These are phyloP conservation scores for Perca flavescens DNA, from an alignment of 2,113 vertebrate genomes.

Conservation along the genomic window DNA sequence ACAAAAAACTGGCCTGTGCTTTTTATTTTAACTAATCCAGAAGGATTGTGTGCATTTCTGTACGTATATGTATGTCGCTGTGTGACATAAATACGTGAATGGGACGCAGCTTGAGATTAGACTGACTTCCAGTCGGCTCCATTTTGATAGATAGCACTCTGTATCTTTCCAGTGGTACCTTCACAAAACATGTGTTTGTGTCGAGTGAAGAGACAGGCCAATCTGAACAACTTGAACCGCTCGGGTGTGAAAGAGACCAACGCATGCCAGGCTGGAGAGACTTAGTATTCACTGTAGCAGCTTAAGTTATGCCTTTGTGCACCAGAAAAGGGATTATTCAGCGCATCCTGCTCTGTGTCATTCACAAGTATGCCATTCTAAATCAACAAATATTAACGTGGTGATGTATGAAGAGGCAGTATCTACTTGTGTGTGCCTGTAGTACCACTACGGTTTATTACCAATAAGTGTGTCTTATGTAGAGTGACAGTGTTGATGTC, in stretches of 20 bases:
- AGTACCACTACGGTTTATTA: constrained; percentile 31
- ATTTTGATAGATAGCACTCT: constrained; percentile 70
- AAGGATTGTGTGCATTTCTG: constrained; percentile 22
- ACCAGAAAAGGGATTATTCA: constrained; percentile 78
- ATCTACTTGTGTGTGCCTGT: background rate
- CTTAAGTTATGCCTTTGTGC: constrained; percentile 76
- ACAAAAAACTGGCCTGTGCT: constrained; percentile 22
- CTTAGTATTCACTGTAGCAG: constrained; percentile 76
- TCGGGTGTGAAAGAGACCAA: constrained; percentile 72
- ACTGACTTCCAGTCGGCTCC: constrained; percentile 49
- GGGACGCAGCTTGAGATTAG: constrained; percentile 56
- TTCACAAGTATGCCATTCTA: constrained; percentile 67
- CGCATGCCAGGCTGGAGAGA: constrained; percentile 66
- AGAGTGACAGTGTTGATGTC: constrained; percentile 26
- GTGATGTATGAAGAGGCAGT: constrained; percentile 40
- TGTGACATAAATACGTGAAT: constrained; percentile 53
- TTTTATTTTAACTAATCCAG: constrained; percentile 48
- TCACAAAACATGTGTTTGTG: constrained; percentile 77
- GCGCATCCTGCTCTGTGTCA: constrained; percentile 73
- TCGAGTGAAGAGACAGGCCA: constrained; percentile 69
- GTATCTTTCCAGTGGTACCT: constrained; percentile 67
- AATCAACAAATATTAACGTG: constrained; percentile 70
- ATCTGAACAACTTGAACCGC: constrained; percentile 60
- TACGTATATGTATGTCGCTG: constrained; percentile 12
- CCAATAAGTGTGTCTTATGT: constrained; percentile 27